Conservation (phyloP, 2,113 vertebrate species). For the Salvelinus fontinalis region DNA sequence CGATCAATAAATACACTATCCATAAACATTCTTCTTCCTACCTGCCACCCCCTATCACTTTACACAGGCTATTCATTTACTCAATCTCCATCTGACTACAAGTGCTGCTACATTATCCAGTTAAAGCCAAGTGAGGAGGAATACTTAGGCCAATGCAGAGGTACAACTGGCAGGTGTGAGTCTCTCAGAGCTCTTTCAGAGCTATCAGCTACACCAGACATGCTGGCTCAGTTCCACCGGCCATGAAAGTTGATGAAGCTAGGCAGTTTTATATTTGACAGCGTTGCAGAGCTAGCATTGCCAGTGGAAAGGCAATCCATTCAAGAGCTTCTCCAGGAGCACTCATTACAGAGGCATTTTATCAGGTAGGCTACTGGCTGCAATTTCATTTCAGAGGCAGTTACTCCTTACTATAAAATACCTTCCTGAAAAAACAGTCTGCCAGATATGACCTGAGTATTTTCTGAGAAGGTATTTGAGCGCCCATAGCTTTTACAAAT, state of each 20-base stretch:
- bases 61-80: constrained; percentile 1
- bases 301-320: constrained; percentile 21
- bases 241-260: constrained; percentile 33
- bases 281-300: constrained; percentile 10
- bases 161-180: constrained; percentile 8
- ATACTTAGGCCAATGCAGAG: constrained; percentile 6
- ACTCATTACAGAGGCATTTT: constrained; percentile 17
- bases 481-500: constrained; percentile 7
- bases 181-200: constrained; percentile 7
- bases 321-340: constrained; percentile 11
- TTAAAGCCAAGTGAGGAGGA: not conserved
- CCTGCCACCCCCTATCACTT: not conserved
- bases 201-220: constrained; percentile 6
- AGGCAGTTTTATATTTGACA: constrained; percentile 27
- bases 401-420: constrained; percentile 25
- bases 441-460: constrained; percentile 4
- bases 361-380: constrained; percentile 5
- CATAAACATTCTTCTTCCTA: not conserved
- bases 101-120: constrained; percentile 9
- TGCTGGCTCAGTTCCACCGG: constrained; percentile 15
- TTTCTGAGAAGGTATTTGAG: constrained; percentile 13
- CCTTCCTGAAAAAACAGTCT: constrained; percentile 8
- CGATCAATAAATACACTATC: not conserved
- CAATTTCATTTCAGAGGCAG: constrained; percentile 34
- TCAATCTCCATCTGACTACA: not conserved